Conservation (phyloP, 1,140 invertebrate species). For the Cotesia chilonis region DNA sequence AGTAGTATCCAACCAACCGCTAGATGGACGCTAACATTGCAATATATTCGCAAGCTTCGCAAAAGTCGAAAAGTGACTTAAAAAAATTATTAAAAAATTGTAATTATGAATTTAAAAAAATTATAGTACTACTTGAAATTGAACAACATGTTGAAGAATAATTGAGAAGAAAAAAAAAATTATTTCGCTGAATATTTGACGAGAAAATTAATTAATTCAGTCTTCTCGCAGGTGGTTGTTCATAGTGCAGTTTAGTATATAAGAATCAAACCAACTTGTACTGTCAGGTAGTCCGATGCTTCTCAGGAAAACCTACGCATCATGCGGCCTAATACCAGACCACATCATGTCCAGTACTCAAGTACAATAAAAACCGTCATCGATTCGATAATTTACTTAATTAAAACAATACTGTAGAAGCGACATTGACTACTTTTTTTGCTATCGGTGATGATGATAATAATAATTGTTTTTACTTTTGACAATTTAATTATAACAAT, state of each 20-base stretch:
- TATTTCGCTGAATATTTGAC: neutral
- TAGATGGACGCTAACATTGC: conserved; percentile 3
- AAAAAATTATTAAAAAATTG: conserved; percentile 3
- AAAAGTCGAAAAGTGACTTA: neutral
- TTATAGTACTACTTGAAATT: neutral
- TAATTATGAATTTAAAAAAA: neutral
- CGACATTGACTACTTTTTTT: conserved; percentile 52
- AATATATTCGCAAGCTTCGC: neutral
- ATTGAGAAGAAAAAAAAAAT: neutral
- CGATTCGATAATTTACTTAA: conserved; percentile 45
- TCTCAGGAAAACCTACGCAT: conserved; percentile 53
- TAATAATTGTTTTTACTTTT: neutral
- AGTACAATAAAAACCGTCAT: conserved; percentile 50
- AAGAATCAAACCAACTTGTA: neutral
- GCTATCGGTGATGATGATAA: neutral
- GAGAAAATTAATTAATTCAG: neutral
- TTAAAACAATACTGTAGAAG: conserved; percentile 51
- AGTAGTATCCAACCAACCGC: neutral
- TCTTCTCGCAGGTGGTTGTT: conserved; percentile 40
- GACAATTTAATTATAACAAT: neutral
- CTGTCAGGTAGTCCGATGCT: conserved; percentile 50
- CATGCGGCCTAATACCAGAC: conserved; percentile 48
- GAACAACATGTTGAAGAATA: neutral
- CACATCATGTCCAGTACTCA: conserved; percentile 50
- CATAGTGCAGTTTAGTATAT: conserved; percentile 42